Base-by-base conservation (phyloP, 1,140 invertebrate species). In the Tribolium castaneum region DNA sequence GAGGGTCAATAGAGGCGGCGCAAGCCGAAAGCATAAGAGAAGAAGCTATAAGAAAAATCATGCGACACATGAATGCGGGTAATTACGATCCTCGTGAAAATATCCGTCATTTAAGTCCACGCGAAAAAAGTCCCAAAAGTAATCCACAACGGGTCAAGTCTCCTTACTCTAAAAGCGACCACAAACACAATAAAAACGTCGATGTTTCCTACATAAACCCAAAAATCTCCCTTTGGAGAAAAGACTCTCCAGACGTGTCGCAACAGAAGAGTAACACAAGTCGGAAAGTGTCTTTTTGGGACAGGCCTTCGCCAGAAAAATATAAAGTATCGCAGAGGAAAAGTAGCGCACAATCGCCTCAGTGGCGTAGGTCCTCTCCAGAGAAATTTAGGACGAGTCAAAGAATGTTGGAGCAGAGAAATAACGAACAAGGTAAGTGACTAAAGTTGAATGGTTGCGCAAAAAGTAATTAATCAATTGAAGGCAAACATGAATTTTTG, bases 191-290 rank as follows among this genome's bases (percentile, higher is more conserved):
- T 2, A 66, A 66, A 9, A 66, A 66, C 35, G 34, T 66, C n/a
- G 30, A 80, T 70, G 80, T 82, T 4, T 75, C 80, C 7, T 83
- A 83, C 72, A 39, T 83, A 50, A 83, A 82, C 77, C 81, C 81
- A 2, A 74, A 80, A 56, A 14, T 82, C 45, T 71, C 35, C 7
- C 75, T 22, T 50, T 83, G 82, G 82, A 77, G 78, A 39, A 78
- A 80, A 71, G 78, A 81, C 9, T 82, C 82, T 7, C 76, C 77
- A 19, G 13, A 52, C 9, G 16, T 13, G 1, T 52, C 12, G 3
- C 12, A 3, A 7, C 10, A 0, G 13, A 13, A 16, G 9, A 52
- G 51, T 45, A 7, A 3, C 13, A 4, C 6, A 4, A 19, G 51
- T 52, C 13, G 6, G 10, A 19, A 14, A 7, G 51, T 52, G 2